Evolutionary conservation across 2,888 invertebrate genomes (phyloP).

Genomic region (Hypercompe scribonia): DNA sequence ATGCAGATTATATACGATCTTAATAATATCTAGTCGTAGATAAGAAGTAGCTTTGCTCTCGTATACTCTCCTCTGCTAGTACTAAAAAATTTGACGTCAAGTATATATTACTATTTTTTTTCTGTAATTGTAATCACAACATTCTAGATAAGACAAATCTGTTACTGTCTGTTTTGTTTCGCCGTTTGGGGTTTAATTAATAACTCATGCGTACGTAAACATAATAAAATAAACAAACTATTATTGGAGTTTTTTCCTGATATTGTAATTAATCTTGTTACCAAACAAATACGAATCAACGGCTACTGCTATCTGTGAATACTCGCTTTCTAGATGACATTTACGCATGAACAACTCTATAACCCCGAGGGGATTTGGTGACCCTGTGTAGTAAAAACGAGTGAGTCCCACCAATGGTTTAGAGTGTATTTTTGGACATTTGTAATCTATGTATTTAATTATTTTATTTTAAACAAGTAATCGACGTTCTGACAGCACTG

Average conservation of each 20-base stretch:
- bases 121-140: neutral
- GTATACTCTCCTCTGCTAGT: too few relatives aligned
- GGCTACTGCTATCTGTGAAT: neutral
- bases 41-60: too few relatives aligned
- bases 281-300: neutral
- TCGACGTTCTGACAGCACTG: too few relatives aligned
- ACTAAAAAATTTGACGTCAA: too few relatives aligned
- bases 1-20: too few relatives aligned
- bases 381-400: neutral
- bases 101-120: neutral
- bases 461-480: too few relatives aligned
- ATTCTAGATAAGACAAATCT: neutral
- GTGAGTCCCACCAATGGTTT: neutral
- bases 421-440: too few relatives aligned
- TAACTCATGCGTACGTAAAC: neutral
- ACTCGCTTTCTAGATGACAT: neutral
- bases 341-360: neutral
- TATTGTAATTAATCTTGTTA: slow-evolving; percentile 1
- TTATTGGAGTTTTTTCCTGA: neutral
- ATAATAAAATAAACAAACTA: neutral
- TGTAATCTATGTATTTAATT: too few relatives aligned
- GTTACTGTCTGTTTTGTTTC: neutral
- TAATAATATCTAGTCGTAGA: too few relatives aligned
- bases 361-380: neutral
- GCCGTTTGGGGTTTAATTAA: neutral